A percentile compares a stretch with the other conserved stretches of the same genome.
Conservation (phyloP, 2,888 invertebrate species). For the Amphipyra berbera region DNA sequence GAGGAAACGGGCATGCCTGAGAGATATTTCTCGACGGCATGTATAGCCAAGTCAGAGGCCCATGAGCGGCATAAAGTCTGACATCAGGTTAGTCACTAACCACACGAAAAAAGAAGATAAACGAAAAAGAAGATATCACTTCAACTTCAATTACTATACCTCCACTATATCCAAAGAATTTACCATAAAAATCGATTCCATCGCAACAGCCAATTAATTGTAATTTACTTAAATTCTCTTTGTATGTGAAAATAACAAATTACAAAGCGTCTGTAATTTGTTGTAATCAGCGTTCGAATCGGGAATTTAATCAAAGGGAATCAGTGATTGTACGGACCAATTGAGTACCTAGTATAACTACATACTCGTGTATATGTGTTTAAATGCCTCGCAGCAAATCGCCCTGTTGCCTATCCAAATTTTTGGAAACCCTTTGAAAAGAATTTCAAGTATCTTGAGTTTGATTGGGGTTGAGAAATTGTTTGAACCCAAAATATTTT, state of each 20-base stretch:
- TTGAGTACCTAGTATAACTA: conserved; percentile 45
- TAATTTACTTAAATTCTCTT: conserved; percentile 61
- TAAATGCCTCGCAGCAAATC: conserved; percentile 21
- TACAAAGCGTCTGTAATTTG: conserved; percentile 71
- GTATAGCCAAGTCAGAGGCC: too few relatives aligned
- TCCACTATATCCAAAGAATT: too few relatives aligned
- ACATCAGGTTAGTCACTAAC: too few relatives aligned
- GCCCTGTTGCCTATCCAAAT: conserved; percentile 8
- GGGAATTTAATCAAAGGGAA: conserved; percentile 80
- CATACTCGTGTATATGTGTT: conserved; percentile 8
- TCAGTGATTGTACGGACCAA: conserved; percentile 65
- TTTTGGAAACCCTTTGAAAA: conserved; percentile 38
- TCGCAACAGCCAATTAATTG: conserved; percentile 58
- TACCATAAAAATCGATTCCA: conserved; percentile 11
- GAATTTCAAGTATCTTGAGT: conserved; percentile 39
- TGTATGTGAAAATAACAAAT: conserved; percentile 67
- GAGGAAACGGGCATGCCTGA: too few relatives aligned
- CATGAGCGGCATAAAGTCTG: too few relatives aligned
- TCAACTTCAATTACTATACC: too few relatives aligned
- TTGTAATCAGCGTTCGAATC: conserved; percentile 73
- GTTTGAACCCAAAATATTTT: conserved; percentile 31
- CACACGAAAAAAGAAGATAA: too few relatives aligned
- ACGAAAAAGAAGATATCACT: too few relatives aligned
- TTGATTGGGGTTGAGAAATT: conserved; percentile 43
- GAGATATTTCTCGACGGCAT: too few relatives aligned